Conservation (phyloP, 2,797 vertebrate genomes). For the Sparus aurata region DNA sequence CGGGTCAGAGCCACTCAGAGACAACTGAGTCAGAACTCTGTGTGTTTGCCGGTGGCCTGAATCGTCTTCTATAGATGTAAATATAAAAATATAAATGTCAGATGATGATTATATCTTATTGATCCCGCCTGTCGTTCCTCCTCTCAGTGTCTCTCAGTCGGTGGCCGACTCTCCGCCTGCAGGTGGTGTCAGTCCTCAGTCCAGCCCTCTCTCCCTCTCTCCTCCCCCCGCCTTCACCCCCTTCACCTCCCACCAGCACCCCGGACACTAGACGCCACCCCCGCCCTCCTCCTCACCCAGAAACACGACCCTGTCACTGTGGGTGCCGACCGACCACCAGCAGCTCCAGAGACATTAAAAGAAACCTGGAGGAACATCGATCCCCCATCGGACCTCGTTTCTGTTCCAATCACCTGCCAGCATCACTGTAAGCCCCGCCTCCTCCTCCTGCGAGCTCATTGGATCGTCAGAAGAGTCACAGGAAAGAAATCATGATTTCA, state of each 20-base stretch:
- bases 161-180: slow-evolving; percentile 70
- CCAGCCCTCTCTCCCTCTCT: slow-evolving; percentile 77
- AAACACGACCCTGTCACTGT: slow-evolving; percentile 29
- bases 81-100: too few species aligned
- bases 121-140: not conserved
- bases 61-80: too few species aligned
- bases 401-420: slow-evolving; percentile 42
- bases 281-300: not conserved
- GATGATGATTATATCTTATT: not conserved
- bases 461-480: slow-evolving; percentile 6
- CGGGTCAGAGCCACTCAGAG: too few species aligned
- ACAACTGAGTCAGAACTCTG: too few species aligned
- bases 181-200: slow-evolving; percentile 72
- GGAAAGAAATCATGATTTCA: not conserved
- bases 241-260: slow-evolving; percentile 80
- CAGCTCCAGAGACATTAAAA: slow-evolving; percentile 9
- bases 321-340: slow-evolving; percentile 13
- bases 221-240: slow-evolving; percentile 80
- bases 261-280: slow-evolving; percentile 68
- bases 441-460: slow-evolving; percentile 29
- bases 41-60: too few species aligned
- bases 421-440: slow-evolving; percentile 45
- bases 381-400: slow-evolving; percentile 22
- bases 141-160: slow-evolving; percentile 81
- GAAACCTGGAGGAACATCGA: not conserved